phyloP scores from a whole-genome alignment of 2,888 invertebrate species.

The Pachydiplax longipennis region DNA sequence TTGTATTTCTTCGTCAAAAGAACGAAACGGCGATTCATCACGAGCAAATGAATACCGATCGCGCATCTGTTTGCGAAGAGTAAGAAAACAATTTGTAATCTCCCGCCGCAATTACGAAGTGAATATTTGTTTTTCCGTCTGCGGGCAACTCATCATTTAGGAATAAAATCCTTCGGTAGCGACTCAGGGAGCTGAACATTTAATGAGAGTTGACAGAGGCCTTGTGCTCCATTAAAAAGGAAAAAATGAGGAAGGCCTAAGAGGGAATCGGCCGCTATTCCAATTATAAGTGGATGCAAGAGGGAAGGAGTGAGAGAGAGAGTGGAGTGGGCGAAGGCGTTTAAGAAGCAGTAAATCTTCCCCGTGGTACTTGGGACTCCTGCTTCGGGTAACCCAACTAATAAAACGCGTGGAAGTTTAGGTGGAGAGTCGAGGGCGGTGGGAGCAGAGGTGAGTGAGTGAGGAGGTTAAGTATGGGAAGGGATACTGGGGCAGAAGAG shows the following conservation, averaged over 20 bases:
- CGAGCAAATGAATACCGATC: too few relatives aligned
- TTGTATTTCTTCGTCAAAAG: too few relatives aligned
- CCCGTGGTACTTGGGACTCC: slow-evolving; percentile 34
- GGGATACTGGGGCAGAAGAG: background rate
- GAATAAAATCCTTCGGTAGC: background rate
- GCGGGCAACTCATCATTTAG: background rate
- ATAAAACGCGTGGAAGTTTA: slow-evolving; percentile 42
- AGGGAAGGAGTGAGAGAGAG: background rate
- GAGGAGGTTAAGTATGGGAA: background rate
- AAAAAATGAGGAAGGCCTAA: slow-evolving; percentile 46
- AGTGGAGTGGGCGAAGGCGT: slow-evolving; percentile 45
- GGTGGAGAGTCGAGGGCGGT: background rate
- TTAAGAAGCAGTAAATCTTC: slow-evolving; percentile 48
- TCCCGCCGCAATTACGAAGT: background rate
- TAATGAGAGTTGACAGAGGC: slow-evolving; percentile 39
- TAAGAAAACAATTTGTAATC: background rate
- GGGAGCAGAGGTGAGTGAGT: background rate
- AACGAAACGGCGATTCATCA: too few relatives aligned
- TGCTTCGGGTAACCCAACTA: slow-evolving; percentile 38
- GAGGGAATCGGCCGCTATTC: slow-evolving; percentile 47
- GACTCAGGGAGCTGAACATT: background rate
- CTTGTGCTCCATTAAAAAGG: slow-evolving; percentile 31
- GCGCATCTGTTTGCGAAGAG: too few relatives aligned
- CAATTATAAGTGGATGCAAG: slow-evolving; percentile 34
- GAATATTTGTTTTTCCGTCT: background rate